Evolutionary conservation across 2,113 vertebrate genomes (phyloP).

Genomic region (Scomber scombrus): DNA sequence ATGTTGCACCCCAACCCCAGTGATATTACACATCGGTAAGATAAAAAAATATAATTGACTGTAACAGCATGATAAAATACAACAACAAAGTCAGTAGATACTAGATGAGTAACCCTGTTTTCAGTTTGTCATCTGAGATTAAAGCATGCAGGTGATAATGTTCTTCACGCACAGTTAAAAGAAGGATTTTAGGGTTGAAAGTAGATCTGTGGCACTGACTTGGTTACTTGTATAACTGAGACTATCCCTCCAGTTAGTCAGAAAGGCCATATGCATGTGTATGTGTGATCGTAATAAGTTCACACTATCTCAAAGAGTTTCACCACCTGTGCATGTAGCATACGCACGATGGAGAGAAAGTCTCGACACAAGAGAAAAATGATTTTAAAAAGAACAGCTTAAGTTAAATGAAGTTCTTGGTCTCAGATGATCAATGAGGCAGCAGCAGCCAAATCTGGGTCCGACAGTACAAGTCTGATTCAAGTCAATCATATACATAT

Average conservation of each 20-base stretch:
- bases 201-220: neutral
- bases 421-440: neutral
- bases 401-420: neutral
- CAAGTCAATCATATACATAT: too few relatives aligned
- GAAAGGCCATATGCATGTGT: too few relatives aligned
- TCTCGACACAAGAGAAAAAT: neutral
- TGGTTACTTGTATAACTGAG: neutral
- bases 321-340: too few relatives aligned
- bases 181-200: neutral
- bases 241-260: neutral
- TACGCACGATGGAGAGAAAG: neutral
- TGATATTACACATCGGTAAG: neutral
- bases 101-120: slow-evolving; percentile 47
- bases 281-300: too few relatives aligned
- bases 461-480: neutral
- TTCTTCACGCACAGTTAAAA: neutral
- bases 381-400: neutral
- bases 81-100: neutral
- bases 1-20: fast-evolving
- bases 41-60: slow-evolving; percentile 18
- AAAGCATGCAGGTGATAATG: slow-evolving; percentile 26
- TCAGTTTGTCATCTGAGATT: slow-evolving; percentile 44
- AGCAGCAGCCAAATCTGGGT: slow-evolving; percentile 4
- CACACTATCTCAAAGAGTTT: too few relatives aligned
- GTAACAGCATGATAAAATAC: neutral